These are phyloP conservation scores for Grus americana DNA, from an alignment of 2,113 vertebrate species.

Conservation along the genomic window DNA sequence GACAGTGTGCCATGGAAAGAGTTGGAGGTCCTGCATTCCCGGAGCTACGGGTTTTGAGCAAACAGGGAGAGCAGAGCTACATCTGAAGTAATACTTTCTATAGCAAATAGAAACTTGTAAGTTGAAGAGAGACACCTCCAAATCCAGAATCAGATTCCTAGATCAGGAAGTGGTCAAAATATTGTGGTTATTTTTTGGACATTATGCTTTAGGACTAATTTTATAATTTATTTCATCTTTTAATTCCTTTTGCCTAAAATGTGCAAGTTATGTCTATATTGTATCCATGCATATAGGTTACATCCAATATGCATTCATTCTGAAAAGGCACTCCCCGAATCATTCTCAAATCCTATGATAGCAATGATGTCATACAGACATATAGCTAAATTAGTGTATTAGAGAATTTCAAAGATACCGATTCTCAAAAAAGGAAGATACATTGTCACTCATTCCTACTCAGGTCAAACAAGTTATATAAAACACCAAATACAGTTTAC, in stretches of 20 bases:
- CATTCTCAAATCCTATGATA: background rate
- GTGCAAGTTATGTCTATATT: background rate
- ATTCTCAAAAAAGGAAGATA: background rate
- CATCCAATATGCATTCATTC: background rate
- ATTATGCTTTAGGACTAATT: background rate
- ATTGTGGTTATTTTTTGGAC: background rate
- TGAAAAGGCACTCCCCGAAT: background rate
- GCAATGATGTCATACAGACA: background rate
- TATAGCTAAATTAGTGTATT: background rate
- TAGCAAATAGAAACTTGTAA: background rate
- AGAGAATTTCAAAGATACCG: background rate
- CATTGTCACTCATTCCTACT: background rate
- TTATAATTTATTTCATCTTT: background rate
- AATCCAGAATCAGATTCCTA: background rate
- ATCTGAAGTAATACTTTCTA: background rate
- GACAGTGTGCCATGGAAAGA: background rate
- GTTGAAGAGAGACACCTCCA: background rate
- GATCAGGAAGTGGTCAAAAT: background rate
- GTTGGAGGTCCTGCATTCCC: background rate
- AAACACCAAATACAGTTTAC: background rate
- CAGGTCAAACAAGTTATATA: background rate
- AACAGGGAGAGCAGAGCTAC: background rate
- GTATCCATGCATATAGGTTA: background rate
- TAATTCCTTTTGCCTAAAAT: background rate
- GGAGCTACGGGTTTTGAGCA: background rate